Base-by-base conservation (phyloP, 2,888 invertebrate species). In the Zaprionus obscuricornis region DNA sequence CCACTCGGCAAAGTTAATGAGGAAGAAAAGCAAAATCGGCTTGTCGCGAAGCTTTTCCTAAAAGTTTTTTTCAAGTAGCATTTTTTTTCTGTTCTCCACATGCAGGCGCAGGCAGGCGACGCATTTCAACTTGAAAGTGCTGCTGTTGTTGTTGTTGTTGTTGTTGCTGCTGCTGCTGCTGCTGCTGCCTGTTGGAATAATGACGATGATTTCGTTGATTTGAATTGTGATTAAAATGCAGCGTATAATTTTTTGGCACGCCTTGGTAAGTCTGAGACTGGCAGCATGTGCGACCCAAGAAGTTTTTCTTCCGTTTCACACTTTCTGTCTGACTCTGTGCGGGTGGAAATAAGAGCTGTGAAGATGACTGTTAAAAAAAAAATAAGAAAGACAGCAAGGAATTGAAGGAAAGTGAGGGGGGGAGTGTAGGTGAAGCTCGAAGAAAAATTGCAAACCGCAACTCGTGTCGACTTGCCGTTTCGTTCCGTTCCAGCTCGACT, bases 181-280 rank as follows among this genome's bases (percentile, higher is more conserved):
- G 36, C 52, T 50, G 36, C 62, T 47, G 67, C 59, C 56, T 62
- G 49, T 31, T 49, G 73, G 81, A 85, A 79, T 79, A 85, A 81
- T 65, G 82, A 84, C 86, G 82, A 86, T 77, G 82, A 86, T 72
- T 86, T 72, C 62, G 81, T 70, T 87, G 83, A 86, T 86, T 86
- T 87, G 85, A 86, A 87, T 86, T 79, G 85, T 87, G 86, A 88
- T 86, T 86, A 87, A 87, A 86, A 87, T 87, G 81, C 85, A 87
- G 77, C 68, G 78, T 74, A 74, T 87, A 84, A 85, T 76, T 81
- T 78, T 78, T 78, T 69, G 50, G 65, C 67, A 59, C 71, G 64
- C 65, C 59, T 45, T 47, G 60, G 18, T 59, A n/a, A 57, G 58
- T 16, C 39, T 36, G 49, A 34, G 51, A 62, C 58, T 56, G 75